These are phyloP conservation scores for Physella acuta DNA, from an alignment of 1,140 invertebrate genomes.

Conservation along the genomic window DNA sequence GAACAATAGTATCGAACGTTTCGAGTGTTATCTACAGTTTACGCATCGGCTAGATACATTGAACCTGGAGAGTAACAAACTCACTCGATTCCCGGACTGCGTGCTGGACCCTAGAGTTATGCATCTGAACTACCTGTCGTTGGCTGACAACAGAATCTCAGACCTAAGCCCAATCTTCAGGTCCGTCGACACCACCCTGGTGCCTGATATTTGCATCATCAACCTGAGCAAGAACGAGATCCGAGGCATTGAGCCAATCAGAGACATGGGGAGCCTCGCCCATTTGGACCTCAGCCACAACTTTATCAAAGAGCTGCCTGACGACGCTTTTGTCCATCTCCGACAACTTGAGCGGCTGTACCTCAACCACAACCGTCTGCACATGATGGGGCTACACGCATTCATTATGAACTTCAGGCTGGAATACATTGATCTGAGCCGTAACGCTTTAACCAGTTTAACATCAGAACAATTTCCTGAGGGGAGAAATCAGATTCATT, in stretches of 20 bases:
- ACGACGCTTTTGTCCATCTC: slow-evolving; percentile 16
- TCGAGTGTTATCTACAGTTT: slow-evolving; percentile 14
- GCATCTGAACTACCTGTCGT: slow-evolving; percentile 13
- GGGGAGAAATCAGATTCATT: neutral
- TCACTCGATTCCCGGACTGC: slow-evolving; percentile 24
- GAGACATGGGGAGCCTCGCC: slow-evolving; percentile 4
- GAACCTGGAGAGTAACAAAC: slow-evolving; percentile 23
- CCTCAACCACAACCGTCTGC: slow-evolving; percentile 21
- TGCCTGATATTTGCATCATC: neutral
- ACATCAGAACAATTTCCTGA: slow-evolving; percentile 19
- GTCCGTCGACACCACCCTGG: neutral
- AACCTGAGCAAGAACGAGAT: slow-evolving; percentile 26
- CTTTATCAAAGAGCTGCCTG: slow-evolving; percentile 4
- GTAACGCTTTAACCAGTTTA: slow-evolving; percentile 19
- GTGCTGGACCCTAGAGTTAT: neutral
- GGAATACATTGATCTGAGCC: slow-evolving; percentile 17
- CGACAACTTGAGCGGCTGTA: slow-evolving; percentile 12
- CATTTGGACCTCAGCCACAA: slow-evolving; percentile 29
- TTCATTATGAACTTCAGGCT: slow-evolving; percentile 7
- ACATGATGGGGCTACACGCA: neutral
- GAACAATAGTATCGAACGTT: slow-evolving; percentile 8
- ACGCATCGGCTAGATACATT: slow-evolving; percentile 19
- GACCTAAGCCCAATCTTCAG: slow-evolving; percentile 8
- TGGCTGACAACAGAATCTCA: slow-evolving; percentile 18
- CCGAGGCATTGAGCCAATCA: slow-evolving; percentile 7